Base-by-base conservation (phyloP, 37 sponge, comb jelly and placozoan species). In the Ephydatia muelleri region DNA sequence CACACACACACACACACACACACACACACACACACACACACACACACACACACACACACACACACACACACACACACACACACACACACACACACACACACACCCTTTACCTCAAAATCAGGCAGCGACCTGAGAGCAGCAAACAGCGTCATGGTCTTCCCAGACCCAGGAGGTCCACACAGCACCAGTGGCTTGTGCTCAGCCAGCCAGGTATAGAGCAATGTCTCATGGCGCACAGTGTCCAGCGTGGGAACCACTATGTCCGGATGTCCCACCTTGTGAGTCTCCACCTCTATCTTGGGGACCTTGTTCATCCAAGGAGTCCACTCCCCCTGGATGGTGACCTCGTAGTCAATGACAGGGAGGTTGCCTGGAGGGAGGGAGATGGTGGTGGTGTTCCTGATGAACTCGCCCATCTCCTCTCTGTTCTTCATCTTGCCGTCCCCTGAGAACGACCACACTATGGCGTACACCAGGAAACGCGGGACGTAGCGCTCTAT, bases 81-180 rank as follows among this genome's bases (percentile, higher is more conserved):
- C 78, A 77, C 34, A 47, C 39, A 40, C 29, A 47, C 28, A 36
- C 28, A 40, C 39, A 47, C 47, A 39, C 38, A n/a, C 39, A 6
- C 49, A 81, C 39, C 84, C 75, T n/a, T 33, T 31, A 89, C 96
- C 88, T 98, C 99, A 90, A 95, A 92, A 80, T 98, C 99, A 32
- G 99, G 99, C 6, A 98, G 92, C 14, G 91, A 69, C 38, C 99
- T 85, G 65, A 98, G 93, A 19, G 99, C 99, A 76, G 97, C 84
- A 82, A 98, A 94, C 40, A 98, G 90, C 38, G 97, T 98, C 97
- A 98, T 98, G 32, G 99, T 98, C 77, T 98, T 98, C 2, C 99
- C 99, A 69, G 93, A 92, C 0, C 99, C 99, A 66, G 99, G 99
- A 14, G 99, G 99, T 19, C 97, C 99, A 85, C 99, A 98, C 22